Conservation (phyloP, 2,888 invertebrate species). For the Acrobasis repandana region DNA sequence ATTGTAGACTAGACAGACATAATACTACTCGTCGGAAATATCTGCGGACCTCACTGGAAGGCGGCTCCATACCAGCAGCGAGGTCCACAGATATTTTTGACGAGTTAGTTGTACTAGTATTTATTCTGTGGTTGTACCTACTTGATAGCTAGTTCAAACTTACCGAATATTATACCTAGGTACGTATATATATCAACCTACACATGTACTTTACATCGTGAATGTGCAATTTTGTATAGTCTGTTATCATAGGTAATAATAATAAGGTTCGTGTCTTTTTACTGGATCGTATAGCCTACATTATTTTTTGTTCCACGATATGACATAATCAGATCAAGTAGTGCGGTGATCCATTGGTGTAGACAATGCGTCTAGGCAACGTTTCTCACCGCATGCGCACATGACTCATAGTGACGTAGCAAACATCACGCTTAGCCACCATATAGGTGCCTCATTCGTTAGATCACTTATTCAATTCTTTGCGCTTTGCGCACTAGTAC, state of each 20-base stretch:
- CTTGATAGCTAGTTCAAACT: background rate
- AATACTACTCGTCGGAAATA: too few relatives aligned
- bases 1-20: background rate
- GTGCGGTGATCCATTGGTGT: constrained; percentile 72
- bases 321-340: constrained; percentile 75
- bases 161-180: constrained; percentile 1
- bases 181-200: background rate
- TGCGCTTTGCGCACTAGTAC: constrained; percentile 10
- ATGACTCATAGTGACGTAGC: constrained; percentile 70
- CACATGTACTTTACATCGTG: background rate
- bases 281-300: constrained; percentile 49
- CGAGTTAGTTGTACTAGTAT: too few relatives aligned
- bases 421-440: constrained; percentile 57
- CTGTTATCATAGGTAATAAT: constrained; percentile 14
- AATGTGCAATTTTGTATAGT: constrained; percentile 15
- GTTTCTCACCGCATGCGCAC: constrained; percentile 64
- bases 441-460: constrained; percentile 54
- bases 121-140: too few relatives aligned
- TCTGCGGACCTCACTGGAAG: too few relatives aligned
- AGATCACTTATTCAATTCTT: constrained; percentile 45
- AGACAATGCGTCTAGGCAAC: constrained; percentile 75
- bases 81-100: too few relatives aligned
- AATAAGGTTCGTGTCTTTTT: constrained; percentile 25
- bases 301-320: constrained; percentile 58
- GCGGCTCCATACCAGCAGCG: too few relatives aligned